Evolutionary conservation across 2,113 vertebrate species (phyloP), one percentile per base, ranked within the genome.

Genomic region (Lates calcarifer): DNA sequence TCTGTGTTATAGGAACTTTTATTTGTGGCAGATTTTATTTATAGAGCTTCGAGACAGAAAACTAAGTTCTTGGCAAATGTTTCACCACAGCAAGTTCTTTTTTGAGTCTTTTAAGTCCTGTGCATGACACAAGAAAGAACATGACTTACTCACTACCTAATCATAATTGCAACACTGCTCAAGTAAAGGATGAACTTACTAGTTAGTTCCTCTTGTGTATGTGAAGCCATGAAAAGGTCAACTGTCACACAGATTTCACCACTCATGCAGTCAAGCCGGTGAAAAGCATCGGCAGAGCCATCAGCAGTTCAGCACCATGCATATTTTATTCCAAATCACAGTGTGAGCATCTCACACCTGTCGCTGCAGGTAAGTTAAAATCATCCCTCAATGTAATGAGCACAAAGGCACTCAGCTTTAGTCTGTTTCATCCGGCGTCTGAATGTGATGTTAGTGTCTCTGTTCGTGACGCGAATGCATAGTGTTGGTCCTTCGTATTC

Each of bases 361-460:
- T 86, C 57, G 6, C 65, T 58, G 64, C 71, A 79, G 72, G 72
- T 81, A 68, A 88, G 55, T 39, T 74, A 75, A 87, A 84, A 70
- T 76, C 74, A 63, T 81, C 80, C 71, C 74, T 83, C 43, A 47
- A 62, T 70, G 77, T 85, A 82, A 87, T 81, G 69, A 79, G 82
- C 60, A 29, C 65, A 66, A 82, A 74, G 76, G 35, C 24, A 60
- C 67, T 53, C 1, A 77, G 49, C 39, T n/a, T 37, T 31, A 14
- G 57, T 66, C 68, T 68, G n/a, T 77, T 82, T 68, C 65, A 64
- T 57, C 4, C n/a, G 77, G 68, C 47, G 39, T 75, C 41, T 74
- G 83, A 88, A 55, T 64, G n/a, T 39, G 67, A 57, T 31, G 83
- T 66, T 63, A n/a, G 51, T 35, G 22, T 73, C 78, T 53, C 81